Conservation (phyloP, 2,113 vertebrate species). For the Larimichthys crocea region DNA sequence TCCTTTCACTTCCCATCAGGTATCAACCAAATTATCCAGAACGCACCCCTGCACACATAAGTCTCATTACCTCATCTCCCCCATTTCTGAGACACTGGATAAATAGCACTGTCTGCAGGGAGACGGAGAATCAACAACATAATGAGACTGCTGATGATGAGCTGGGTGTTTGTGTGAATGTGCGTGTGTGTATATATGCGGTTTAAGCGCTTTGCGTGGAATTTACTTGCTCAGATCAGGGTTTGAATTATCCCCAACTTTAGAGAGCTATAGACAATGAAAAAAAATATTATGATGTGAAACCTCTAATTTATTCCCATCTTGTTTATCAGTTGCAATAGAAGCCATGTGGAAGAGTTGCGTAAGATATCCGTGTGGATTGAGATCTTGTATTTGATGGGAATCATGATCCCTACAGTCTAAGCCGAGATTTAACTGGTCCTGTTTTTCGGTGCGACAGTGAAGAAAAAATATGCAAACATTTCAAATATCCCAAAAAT, state of each 20-base stretch:
- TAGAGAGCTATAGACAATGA: conserved; percentile 14
- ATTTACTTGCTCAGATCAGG: conserved; percentile 37
- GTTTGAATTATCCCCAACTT: conserved; percentile 50
- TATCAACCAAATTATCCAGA: conserved; percentile 79
- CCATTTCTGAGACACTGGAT: conserved; percentile 66
- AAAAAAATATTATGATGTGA: conserved; percentile 11
- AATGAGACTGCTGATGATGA: conserved; percentile 73
- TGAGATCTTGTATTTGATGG: conserved; percentile 19
- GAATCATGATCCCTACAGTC: conserved; percentile 32
- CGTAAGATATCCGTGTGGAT: conserved; percentile 19
- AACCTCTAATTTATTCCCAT: conserved; percentile 53
- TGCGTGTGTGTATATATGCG: conserved; percentile 23
- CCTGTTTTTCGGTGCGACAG: background rate
- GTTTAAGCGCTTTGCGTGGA: conserved; percentile 47
- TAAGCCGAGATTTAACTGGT: conserved; percentile 43
- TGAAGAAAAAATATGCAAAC: conserved; percentile 4
- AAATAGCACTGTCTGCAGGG: conserved; percentile 75
- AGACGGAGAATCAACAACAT: conserved; percentile 76
- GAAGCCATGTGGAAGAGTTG: conserved; percentile 52
- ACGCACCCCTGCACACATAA: conserved; percentile 75
- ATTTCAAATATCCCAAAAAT: background rate
- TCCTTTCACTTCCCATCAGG: conserved; percentile 75
- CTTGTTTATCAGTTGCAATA: conserved; percentile 52
- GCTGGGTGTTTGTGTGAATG: conserved; percentile 32
- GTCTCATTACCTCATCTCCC: conserved; percentile 72